Conservation (phyloP, 2,113 vertebrate genomes). For the Epinephelus cyanopodus region DNA sequence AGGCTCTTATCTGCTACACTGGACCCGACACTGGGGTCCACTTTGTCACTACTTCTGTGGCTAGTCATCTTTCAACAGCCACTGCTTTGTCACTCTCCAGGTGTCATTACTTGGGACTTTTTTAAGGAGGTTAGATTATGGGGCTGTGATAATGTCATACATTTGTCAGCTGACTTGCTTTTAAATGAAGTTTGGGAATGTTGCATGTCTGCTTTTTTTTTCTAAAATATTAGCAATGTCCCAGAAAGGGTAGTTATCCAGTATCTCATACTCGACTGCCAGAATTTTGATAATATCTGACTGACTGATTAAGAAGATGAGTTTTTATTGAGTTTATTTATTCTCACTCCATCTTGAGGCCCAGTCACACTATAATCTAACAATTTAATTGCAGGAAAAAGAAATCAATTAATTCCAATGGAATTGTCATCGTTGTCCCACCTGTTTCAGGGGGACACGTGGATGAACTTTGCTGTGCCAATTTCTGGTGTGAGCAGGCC, state of each 20-base stretch:
- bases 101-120: neutral
- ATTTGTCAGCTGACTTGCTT: neutral
- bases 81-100: neutral
- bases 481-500: neutral
- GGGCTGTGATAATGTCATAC: neutral
- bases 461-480: neutral
- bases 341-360: too few species aligned
- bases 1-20: conserved; percentile 43
- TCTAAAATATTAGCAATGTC: neutral
- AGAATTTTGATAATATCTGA: neutral
- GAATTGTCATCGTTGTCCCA: neutral
- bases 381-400: too few species aligned
- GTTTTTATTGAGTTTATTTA: neutral
- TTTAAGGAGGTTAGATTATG: neutral
- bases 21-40: conserved; percentile 6
- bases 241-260: neutral
- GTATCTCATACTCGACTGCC: neutral
- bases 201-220: neutral
- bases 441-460: rapidly evolving
- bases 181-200: neutral
- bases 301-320: neutral
- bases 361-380: neutral
- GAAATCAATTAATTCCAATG: neutral
- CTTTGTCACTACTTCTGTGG: conserved; percentile 44
- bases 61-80: conserved; percentile 15